Base-by-base conservation (phyloP, 2,888 invertebrate species). In the Synergus umbraculus region DNA sequence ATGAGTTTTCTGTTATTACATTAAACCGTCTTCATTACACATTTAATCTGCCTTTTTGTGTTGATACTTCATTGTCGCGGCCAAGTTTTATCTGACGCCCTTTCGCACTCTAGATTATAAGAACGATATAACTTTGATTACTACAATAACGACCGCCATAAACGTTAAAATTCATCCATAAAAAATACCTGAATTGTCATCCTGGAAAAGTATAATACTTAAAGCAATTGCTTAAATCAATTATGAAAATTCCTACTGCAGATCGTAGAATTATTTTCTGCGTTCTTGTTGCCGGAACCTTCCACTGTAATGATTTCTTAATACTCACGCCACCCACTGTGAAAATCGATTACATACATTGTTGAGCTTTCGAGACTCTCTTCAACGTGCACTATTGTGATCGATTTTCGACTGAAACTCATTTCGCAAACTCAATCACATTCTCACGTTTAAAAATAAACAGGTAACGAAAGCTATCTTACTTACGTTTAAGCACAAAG, bases 341-440 rank as follows among this genome's bases (percentile, higher is more conserved):
- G 86, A 85, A 85, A 86, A 85, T 85, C 85, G 83, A 86, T 86
- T 84, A 82, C 79, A 76, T 76, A 79, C 49, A 81, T 80, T 66
- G 78, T 81, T 81, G 81, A 76, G 58, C 77, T 78, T 60, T 43
- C 60, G 54, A 80, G 76, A 76, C 79, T 54, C 73, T 37, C 46
- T 15, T 54, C 37, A 54, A 4, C 37, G 29, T 73, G 10, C 22
- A 60, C 60, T 22, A 2, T 46, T 60, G 18, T 12, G 49, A 73
- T 73, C 22, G 37, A 73, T 73, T 49, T 73, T 54, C 37, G 9
- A 54, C 5, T 37, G 29, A 37, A 73, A 73, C 49, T 49, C 15
- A 73, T 73, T 73, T 73, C 15, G 49, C 49, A 18, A 73, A 69
- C 22, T 49, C 12, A 49, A 49, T 22, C 46, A 49, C 29, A 18